A percentile compares a stretch with the other conserved stretches of the same genome.
phyloP scores from a whole-genome alignment of 2,888 invertebrate genomes.

The Drosophila trichaetosa region DNA sequence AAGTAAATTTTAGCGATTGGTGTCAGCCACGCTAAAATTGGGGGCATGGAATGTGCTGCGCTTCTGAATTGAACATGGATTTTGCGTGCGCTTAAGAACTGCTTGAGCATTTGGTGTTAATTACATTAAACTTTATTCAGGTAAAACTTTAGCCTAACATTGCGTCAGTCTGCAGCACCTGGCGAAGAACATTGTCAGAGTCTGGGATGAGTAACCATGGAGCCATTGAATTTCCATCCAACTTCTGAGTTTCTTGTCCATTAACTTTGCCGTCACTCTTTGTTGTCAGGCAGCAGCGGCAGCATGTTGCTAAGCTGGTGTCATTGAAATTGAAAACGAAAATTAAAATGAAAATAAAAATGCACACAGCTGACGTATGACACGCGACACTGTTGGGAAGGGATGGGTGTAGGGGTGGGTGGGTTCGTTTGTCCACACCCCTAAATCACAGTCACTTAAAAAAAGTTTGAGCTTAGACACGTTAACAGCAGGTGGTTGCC shows the following conservation, averaged over 20 bases:
- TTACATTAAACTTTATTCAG: conserved; percentile 70
- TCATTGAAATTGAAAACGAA: conserved; percentile 68
- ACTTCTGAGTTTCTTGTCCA: conserved; percentile 66
- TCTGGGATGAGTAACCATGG: conserved; percentile 3
- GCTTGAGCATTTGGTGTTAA: conserved; percentile 73
- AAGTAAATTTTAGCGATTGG: conserved; percentile 42
- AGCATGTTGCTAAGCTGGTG: conserved; percentile 72
- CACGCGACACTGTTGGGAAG: conserved; percentile 50
- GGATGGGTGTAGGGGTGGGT: background rate
- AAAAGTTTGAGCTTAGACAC: conserved; percentile 67
- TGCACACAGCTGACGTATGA: conserved; percentile 78
- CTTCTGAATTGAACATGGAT: background rate
- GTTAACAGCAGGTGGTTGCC: conserved; percentile 78
- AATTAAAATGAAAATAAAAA: conserved; percentile 48
- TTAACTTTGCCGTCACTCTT: conserved; percentile 64
- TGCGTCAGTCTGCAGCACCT: conserved; percentile 21
- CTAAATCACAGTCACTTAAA: conserved; percentile 78
- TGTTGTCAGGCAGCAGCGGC: conserved; percentile 50
- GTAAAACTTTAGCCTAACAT: conserved; percentile 59
- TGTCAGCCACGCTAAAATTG: conserved; percentile 1
- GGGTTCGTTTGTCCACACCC: conserved; percentile 36
- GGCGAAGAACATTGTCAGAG: conserved; percentile 1
- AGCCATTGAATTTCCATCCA: conserved; percentile 20
- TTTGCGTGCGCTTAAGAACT: conserved; percentile 26
- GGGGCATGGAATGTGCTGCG: background rate